Evolutionary conservation across 2,113 vertebrate genomes (phyloP), one percentile per base, ranked within the genome.

Genomic region (Aepyceros melampus): DNA sequence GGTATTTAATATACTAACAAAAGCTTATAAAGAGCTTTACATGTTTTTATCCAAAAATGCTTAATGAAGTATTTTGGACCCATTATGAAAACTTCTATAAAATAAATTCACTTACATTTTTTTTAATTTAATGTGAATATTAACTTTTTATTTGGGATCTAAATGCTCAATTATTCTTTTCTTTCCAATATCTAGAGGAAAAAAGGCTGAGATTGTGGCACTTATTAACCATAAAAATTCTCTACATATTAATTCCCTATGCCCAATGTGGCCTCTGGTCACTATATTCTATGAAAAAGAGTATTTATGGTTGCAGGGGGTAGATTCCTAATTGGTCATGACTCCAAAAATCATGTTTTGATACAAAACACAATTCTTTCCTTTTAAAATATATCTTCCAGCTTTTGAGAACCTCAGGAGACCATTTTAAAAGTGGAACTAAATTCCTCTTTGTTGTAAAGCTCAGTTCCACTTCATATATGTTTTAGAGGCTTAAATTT

Each of bases 141-240:
- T 95, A 97, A 96, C 91, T 97, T 97, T 97, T 98, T 96, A 98
- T 92, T 96, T 91, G 40, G 89, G 60, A 92, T 95, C 58, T 91
- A 49, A 98, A 97, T 53, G 85, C 33, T 93, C 79, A 97, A 93
- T 74, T 9, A 33, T 96, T 88, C 56, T 96, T 97, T 89, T 88
- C 93, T 94, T 95, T 86, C 90, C 93, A 98, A 98, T 91, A 97
- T 83, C 78, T 87, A 97, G 43, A 94, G 98, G 95, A 53, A 97
- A 97, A 10, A 96, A 94, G 97, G 58, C 23, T 71, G 36, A 55
- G 76, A 97, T 94, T 83, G 51, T 94, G 89, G 93, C 31, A 53
- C 93, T 87, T 98, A 98, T 97, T 93, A 97, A 97, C 97, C 89
- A 88, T 95, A 97, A 98, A 93, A 91, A 6, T 98, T 81, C 95